Percentiles rank a stretch among this genome's conserved stretches.
phyloP scores from a whole-genome alignment of 2,113 vertebrate genomes.

The Megaleporinus macrocephalus region DNA sequence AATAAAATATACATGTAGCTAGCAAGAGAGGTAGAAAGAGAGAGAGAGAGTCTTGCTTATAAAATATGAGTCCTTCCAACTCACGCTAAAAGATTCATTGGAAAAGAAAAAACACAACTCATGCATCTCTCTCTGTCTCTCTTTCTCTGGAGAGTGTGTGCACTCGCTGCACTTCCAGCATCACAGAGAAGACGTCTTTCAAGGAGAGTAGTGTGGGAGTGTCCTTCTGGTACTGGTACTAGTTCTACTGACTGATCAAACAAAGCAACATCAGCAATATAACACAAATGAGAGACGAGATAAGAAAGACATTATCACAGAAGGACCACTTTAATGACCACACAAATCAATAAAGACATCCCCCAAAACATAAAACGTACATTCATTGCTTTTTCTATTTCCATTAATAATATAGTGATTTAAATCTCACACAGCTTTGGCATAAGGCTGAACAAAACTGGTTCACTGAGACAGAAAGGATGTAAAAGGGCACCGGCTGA shows the following conservation, averaged over 20 bases:
- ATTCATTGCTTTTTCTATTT: conserved; percentile 40
- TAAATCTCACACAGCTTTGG: conserved; percentile 12
- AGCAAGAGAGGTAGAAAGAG: not conserved
- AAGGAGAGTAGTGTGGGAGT: not conserved
- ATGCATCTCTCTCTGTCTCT: conserved; percentile 3
- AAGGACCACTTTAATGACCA: not conserved
- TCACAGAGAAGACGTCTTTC: not conserved
- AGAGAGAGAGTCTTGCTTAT: conserved; percentile 25
- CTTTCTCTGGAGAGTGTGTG: not conserved
- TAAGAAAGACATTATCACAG: not conserved
- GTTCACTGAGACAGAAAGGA: conserved; percentile 23
- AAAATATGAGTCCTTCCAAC: conserved; percentile 21
- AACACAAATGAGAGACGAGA: not conserved
- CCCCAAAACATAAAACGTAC: conserved; percentile 8
- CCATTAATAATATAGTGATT: conserved; percentile 35
- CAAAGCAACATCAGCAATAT: not conserved
- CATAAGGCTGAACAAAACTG: conserved; percentile 4
- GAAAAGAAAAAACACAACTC: conserved; percentile 19
- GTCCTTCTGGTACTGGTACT: not conserved
- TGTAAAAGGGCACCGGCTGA: conserved; percentile 42
- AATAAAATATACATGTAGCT: conserved; percentile 41
- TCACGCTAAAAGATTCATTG: conserved; percentile 48
- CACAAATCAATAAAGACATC: not conserved
- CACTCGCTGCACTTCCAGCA: not conserved
- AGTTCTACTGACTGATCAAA: not conserved